Evolutionary conservation across 2,113 vertebrate genomes (phyloP), one percentile per base, ranked within the genome.

Genomic region (Chlorodrepanis virens): DNA sequence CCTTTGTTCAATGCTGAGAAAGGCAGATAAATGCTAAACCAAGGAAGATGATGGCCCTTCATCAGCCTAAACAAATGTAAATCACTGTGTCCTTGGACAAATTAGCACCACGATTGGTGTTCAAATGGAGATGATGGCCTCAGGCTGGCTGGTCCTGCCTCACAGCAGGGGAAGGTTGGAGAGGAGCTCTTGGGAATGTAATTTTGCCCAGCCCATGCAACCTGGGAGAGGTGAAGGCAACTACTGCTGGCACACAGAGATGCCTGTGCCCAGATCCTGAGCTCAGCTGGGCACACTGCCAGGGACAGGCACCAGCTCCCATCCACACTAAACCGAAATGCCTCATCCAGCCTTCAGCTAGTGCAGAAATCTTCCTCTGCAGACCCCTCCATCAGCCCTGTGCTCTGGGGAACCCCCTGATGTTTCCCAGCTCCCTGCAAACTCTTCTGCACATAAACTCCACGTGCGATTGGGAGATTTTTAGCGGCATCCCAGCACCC

Each of bases 31-130:
- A 83, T 42, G 88, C 87, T 67, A 75, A 86, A 63, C 14, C 52
- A 25, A 59, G 64, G 92, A 92, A 88, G 87, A 77, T 69, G 93
- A 90, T 83, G 95, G 92, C 76, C 79, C 83, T 70, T 70, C 93
- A 94, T 83, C 92, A 95, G 76, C 92, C 94, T 67, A 94, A 96
- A 96, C 59, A 94, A 94, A 97, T 96, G 94, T 52, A 96, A 96
- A 96, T 94, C 82, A 52, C 68, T 11, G 17, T 25, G 16, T 70
- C 39, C 44, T 35, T 2, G 75, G 68, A 50, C 40, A 81, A 91
- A 90, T 83, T 54, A 50, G 78, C 89, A 23, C 5, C 35, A 24
- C 40, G 61, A 57, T 6, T 37, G 85, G 80, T 3, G 22, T 35
- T 52, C 56, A 69, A 85, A 90, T 3, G 13, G 84, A 39, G 67